Evolutionary conservation across 2,888 invertebrate genomes (phyloP).

Genomic region (Timandra comae): DNA sequence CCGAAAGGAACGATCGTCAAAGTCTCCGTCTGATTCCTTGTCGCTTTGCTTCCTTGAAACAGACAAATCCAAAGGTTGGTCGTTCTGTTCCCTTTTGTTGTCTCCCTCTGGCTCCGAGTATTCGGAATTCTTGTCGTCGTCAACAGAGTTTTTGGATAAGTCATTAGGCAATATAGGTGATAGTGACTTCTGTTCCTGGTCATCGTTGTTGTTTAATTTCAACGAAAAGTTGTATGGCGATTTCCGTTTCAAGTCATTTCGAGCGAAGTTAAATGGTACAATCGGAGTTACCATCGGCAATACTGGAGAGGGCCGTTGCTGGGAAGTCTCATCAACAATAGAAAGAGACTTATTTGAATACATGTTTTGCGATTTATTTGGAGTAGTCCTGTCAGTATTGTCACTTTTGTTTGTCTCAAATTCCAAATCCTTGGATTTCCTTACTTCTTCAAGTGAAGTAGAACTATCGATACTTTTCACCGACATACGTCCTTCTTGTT

Average conservation of each 20-base stretch:
- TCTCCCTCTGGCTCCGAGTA: slow-evolving; percentile 60
- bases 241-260: slow-evolving; percentile 53
- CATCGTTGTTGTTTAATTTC: slow-evolving; percentile 51
- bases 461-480: slow-evolving; percentile 66
- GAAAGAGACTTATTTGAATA: slow-evolving; percentile 80
- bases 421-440: slow-evolving; percentile 53
- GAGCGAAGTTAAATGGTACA: slow-evolving; percentile 45
- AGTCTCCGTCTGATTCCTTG: slow-evolving; percentile 57
- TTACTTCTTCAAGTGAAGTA: slow-evolving; percentile 58
- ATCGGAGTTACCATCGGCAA: slow-evolving; percentile 69
- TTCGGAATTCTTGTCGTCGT: slow-evolving; percentile 48
- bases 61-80: slow-evolving; percentile 86
- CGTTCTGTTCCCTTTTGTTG: slow-evolving; percentile 64
- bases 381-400: slow-evolving; percentile 70
- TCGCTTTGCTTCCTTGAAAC: slow-evolving; percentile 75
- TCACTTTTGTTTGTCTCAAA: slow-evolving; percentile 45
- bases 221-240: slow-evolving; percentile 56
- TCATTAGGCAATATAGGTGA: slow-evolving; percentile 54
- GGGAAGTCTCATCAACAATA: slow-evolving; percentile 80
- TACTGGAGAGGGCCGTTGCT: slow-evolving; percentile 80
- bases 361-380: slow-evolving; percentile 64
- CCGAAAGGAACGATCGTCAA: slow-evolving; percentile 59
- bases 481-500: slow-evolving; percentile 62
- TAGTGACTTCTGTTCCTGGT: slow-evolving; percentile 35
- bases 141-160: slow-evolving; percentile 46